Evolutionary conservation across 2,888 invertebrate species (phyloP).

Genomic region (Orchestes rusci): DNA sequence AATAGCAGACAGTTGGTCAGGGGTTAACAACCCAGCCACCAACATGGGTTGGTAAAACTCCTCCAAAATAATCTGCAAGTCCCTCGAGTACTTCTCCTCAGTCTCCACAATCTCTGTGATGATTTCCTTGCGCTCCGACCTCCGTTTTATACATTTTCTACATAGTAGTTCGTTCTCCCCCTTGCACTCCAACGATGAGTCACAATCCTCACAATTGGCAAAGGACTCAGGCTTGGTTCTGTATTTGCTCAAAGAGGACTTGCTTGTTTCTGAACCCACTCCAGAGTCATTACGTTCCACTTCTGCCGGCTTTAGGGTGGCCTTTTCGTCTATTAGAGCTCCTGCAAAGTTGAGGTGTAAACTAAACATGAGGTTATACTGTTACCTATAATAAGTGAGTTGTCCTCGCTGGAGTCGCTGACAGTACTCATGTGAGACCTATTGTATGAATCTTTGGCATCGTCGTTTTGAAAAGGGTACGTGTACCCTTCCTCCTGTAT

Average conservation of each 20-base stretch:
- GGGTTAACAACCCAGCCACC: conserved; percentile 83
- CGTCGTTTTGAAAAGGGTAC: conserved; percentile 47
- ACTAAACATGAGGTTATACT: neutral
- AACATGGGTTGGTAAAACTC: conserved; percentile 92
- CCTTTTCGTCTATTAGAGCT: conserved; percentile 50
- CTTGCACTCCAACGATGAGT: conserved; percentile 37
- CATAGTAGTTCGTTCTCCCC: conserved; percentile 50
- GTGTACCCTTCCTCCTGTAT: conserved; percentile 65
- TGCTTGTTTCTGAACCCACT: conserved; percentile 86
- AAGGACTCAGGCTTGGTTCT: conserved; percentile 54
- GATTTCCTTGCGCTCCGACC: conserved; percentile 88
- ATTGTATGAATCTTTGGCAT: conserved; percentile 58
- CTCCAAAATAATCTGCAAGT: conserved; percentile 85
- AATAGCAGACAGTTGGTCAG: conserved; percentile 84
- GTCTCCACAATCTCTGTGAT: conserved; percentile 94
- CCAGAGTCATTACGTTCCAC: conserved; percentile 90
- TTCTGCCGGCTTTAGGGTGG: conserved; percentile 59
- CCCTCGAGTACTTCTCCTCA: conserved; percentile 90
- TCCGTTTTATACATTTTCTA: conserved; percentile 79
- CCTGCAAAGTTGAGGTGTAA: conserved; percentile 33
- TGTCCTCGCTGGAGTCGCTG: conserved; percentile 83
- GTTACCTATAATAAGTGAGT: conserved; percentile 54
- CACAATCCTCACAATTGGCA: conserved; percentile 74
- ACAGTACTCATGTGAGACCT: conserved; percentile 72
- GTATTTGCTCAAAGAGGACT: conserved; percentile 71